Conservation (phyloP, 2,797 vertebrate genomes). For the Danio jaintianensis region DNA sequence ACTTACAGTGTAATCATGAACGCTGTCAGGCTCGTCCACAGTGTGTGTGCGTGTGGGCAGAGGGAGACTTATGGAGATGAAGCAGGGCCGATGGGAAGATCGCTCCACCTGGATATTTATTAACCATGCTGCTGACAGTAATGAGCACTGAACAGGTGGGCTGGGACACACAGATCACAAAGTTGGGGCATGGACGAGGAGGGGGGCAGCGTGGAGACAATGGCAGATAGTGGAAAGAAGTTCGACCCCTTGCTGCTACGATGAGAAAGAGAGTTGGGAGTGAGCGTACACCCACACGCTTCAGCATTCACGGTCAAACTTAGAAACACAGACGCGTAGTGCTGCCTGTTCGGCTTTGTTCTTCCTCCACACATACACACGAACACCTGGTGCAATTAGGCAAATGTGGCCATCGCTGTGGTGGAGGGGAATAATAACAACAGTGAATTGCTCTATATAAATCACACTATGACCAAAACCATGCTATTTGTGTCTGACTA, state of each 20-base stretch:
- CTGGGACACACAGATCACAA: conserved; percentile 69
- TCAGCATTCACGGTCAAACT: conserved; percentile 49
- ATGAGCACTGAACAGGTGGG: conserved; percentile 85
- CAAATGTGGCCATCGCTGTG: conserved; percentile 54
- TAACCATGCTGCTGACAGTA: conserved; percentile 84
- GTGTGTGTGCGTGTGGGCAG: conserved; percentile 57
- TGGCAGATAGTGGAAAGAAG: conserved; percentile 71
- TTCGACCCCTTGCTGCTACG: conserved; percentile 71
- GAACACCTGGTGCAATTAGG: conserved; percentile 64
- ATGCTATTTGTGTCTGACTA: conserved; percentile 35
- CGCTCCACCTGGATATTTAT: conserved; percentile 87
- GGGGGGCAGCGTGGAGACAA: conserved; percentile 57
- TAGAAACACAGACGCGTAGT: conserved; percentile 50
- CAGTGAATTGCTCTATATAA: conserved; percentile 30
- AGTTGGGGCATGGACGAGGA: conserved; percentile 49
- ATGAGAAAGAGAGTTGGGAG: conserved; percentile 43
- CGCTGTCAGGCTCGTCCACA: conserved; percentile 75
- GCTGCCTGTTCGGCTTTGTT: conserved; percentile 55
- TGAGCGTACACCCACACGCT: conserved; percentile 46
- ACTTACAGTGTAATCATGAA: conserved; percentile 87
- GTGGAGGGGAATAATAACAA: conserved; percentile 54
- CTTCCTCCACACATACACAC: conserved; percentile 41
- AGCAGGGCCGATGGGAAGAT: conserved; percentile 77
- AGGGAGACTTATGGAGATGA: conserved; percentile 78
- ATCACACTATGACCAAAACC: conserved; percentile 34